Conservation (phyloP, 2,797 vertebrate genomes). For the Takifugu rubripes region DNA sequence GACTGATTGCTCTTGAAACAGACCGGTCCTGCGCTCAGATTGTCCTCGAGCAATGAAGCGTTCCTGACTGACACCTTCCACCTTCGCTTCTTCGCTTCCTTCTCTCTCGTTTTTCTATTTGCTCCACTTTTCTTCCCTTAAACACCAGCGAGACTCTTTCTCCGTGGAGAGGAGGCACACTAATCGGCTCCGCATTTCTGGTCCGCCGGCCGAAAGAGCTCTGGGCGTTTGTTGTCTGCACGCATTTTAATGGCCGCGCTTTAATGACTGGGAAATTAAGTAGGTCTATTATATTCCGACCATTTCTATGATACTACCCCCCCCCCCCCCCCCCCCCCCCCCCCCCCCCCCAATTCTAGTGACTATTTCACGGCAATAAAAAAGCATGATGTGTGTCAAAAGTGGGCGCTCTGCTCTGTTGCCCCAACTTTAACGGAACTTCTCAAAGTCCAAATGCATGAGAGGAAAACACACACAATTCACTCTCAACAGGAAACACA, state of each 20-base stretch:
- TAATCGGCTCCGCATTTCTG: conserved; percentile 6
- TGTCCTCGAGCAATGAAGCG: conserved; percentile 78
- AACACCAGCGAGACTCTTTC: conserved; percentile 14
- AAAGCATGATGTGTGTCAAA: conserved; percentile 15
- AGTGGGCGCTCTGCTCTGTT: conserved; percentile 17
- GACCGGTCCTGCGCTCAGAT: conserved; percentile 80
- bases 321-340: no score
- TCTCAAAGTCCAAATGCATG: conserved; percentile 36
- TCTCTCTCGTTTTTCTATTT: not conserved
- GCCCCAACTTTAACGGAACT: conserved; percentile 33
- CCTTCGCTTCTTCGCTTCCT: conserved; percentile 12
- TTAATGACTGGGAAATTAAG: no score
- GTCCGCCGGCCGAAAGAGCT: not conserved
- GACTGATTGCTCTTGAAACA: conserved; percentile 88
- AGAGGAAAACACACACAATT: conserved; percentile 34
- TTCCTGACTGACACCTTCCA: conserved; percentile 76
- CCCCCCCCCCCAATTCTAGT: no score
- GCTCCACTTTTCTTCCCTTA: not conserved
- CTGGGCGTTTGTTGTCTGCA: no score
- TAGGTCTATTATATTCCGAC: no score
- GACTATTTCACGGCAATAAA: no score
- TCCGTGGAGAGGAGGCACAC: conserved; percentile 17
- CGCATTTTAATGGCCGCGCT: no score
- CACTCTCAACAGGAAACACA: conserved; percentile 51
- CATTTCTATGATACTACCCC: no score